A percentile compares a stretch with the other conserved stretches of the same genome.
phyloP scores from a whole-genome alignment of 2,888 invertebrate species.

The Bombylius discolor region DNA sequence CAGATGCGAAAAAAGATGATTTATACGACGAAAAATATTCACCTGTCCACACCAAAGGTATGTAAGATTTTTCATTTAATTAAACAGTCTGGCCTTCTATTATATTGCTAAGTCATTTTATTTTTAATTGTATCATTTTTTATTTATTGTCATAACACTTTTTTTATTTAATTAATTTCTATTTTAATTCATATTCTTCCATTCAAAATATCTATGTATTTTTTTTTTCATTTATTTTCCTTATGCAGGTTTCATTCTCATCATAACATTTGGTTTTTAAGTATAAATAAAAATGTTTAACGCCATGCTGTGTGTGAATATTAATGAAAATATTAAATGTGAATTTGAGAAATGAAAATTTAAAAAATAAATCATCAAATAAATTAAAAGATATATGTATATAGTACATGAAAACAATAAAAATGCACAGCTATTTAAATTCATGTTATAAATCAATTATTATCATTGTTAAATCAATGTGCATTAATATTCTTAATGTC shows the following conservation, averaged over 20 bases:
- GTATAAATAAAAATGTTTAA: constrained; percentile 1
- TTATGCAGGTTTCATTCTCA: constrained; percentile 5
- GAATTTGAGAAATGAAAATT: not conserved
- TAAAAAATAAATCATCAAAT: not conserved
- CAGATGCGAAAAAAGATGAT: constrained; percentile 7
- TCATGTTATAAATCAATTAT: not conserved
- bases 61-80: not conserved
- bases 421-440: constrained; percentile 10
- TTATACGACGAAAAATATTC: constrained; percentile 1
- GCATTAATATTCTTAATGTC: no score
- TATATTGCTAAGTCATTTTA: no score
- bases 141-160: not conserved
- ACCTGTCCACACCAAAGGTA: constrained; percentile 10
- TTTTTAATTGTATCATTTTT: not conserved
- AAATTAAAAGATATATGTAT: not conserved
- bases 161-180: not conserved
- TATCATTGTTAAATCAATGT: no score
- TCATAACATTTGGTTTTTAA: constrained; percentile 1
- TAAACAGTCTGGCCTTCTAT: no score
- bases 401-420: not conserved
- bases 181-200: not conserved
- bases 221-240: constrained; percentile 2
- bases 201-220: constrained; percentile 1
- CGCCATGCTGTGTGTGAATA: constrained; percentile 15
- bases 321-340: constrained; percentile 1